phyloP scores from a whole-genome alignment of 1,140 invertebrate species.

The Augochlora pura region DNA sequence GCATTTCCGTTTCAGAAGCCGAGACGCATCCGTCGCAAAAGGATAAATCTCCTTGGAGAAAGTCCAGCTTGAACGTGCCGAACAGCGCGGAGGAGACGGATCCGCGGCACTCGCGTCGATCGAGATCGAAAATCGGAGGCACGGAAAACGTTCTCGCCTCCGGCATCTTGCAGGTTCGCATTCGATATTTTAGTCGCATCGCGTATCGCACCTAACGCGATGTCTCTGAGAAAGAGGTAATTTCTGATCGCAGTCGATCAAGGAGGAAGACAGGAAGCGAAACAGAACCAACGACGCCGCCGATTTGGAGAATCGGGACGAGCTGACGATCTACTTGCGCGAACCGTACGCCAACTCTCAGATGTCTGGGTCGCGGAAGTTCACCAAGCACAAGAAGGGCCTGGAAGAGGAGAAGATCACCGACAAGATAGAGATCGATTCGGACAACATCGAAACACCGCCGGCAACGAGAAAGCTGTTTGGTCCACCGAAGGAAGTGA shows the following conservation, averaged over 20 bases:
- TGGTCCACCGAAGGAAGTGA: conserved; percentile 84
- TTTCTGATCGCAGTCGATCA: conserved; percentile 80
- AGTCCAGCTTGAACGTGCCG: conserved; percentile 85
- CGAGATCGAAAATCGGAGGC: conserved; percentile 76
- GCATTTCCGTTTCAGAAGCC: conserved; percentile 81
- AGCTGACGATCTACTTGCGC: conserved; percentile 84
- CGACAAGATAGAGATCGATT: conserved; percentile 92
- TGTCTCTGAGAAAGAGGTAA: no score
- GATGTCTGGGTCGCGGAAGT: conserved; percentile 59
- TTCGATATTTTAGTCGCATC: no score
- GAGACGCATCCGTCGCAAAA: conserved; percentile 85
- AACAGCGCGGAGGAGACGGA: conserved; percentile 83
- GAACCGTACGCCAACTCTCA: conserved; percentile 74
- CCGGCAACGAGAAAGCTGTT: conserved; percentile 88
- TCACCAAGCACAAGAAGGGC: conserved; percentile 65
- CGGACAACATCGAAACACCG: conserved; percentile 94
- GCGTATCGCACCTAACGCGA: no score
- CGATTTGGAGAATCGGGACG: conserved; percentile 75
- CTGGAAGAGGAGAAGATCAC: conserved; percentile 77
- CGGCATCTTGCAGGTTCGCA: conserved; percentile 77
- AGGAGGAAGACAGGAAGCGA: conserved; percentile 81
- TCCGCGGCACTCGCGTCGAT: conserved; percentile 78
- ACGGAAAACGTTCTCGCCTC: conserved; percentile 76
- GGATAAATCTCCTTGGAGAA: conserved; percentile 89
- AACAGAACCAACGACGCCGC: conserved; percentile 65